A percentile compares a stretch with the other conserved stretches of the same genome.
phyloP scores from a whole-genome alignment of 2,797 vertebrate species.

The Glossophaga mutica region DNA sequence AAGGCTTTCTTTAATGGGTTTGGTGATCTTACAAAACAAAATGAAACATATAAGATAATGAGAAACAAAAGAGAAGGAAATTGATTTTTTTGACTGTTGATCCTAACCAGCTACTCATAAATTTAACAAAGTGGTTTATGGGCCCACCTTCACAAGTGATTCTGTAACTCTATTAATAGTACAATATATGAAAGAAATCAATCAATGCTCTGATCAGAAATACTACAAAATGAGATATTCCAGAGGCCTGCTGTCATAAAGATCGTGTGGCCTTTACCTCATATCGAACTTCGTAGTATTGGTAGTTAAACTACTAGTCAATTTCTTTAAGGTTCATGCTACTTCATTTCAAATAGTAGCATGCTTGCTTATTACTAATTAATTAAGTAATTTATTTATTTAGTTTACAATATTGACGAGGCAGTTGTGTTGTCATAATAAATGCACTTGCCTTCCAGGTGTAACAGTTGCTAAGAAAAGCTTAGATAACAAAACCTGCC shows the following conservation, averaged over 20 bases:
- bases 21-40: neutral
- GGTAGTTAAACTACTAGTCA: neutral
- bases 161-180: conserved; percentile 6
- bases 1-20: conserved; percentile 10
- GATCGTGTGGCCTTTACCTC: neutral
- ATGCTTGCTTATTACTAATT: neutral
- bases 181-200: conserved; percentile 26
- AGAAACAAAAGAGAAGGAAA: conserved; percentile 47
- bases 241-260: neutral
- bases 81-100: conserved; percentile 40
- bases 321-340: neutral
- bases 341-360: neutral
- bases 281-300: neutral
- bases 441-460: neutral
- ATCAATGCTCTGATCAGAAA: neutral
- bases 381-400: neutral
- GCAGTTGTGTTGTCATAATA: neutral
- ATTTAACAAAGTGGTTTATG: neutral
- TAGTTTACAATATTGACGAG: neutral
- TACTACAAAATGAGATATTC: neutral
- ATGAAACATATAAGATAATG: conserved; percentile 38
- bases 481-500: neutral
- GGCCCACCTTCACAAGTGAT: neutral
- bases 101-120: conserved; percentile 39
- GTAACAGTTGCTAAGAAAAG: neutral